phyloP scores from a whole-genome alignment of 92 coral and sea anemone genomes.

The Parazoanthus swiftii region DNA sequence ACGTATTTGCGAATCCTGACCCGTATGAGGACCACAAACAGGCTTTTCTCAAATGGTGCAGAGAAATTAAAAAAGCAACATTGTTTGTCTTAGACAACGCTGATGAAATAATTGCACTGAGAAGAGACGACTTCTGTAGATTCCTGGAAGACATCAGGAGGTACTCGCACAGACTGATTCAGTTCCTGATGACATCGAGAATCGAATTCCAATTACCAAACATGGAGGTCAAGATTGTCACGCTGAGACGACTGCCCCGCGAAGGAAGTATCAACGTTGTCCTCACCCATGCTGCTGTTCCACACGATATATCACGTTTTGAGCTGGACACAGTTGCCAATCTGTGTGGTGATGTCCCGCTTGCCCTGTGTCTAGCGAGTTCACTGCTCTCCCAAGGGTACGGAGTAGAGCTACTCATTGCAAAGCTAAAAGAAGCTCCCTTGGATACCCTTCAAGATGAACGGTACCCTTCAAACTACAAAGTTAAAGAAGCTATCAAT shows the following conservation, averaged over 20 bases:
- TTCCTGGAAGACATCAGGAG: background rate
- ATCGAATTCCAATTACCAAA: background rate
- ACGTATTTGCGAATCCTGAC: background rate
- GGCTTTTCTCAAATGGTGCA: background rate
- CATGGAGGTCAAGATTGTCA: background rate
- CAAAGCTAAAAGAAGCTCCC: background rate
- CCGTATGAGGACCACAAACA: background rate
- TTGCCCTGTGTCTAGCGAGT: background rate
- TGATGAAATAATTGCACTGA: background rate
- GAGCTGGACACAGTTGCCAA: background rate
- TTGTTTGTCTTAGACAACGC: background rate
- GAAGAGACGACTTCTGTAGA: background rate
- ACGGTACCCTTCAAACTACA: background rate
- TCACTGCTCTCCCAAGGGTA: background rate
- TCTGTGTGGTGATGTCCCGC: background rate
- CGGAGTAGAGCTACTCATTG: background rate
- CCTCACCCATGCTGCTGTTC: background rate
- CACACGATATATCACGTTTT: background rate
- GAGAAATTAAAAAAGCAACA: background rate
- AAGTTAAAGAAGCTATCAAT: conserved; percentile 7
- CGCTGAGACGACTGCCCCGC: background rate
- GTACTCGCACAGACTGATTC: background rate
- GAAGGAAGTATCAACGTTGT: background rate
- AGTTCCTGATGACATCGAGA: background rate
- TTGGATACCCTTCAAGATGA: background rate